These are phyloP conservation scores for Trachops cirrhosus DNA, from an alignment of 2,797 vertebrate species.

Conservation along the genomic window DNA sequence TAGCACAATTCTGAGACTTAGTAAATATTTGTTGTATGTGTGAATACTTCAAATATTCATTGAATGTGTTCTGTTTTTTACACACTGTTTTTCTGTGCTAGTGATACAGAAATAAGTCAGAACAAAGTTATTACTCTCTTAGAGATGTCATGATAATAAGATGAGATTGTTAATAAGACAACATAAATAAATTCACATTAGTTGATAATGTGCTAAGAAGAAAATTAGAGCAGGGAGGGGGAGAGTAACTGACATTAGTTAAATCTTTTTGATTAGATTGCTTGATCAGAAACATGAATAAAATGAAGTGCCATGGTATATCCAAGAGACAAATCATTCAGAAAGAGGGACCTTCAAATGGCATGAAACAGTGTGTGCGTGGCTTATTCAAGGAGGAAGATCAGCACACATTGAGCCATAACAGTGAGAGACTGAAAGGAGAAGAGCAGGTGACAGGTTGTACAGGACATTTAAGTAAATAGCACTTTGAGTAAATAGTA, in stretches of 20 bases:
- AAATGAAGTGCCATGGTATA: neutral
- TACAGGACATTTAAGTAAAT: neutral
- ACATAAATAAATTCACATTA: neutral
- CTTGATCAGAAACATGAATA: neutral
- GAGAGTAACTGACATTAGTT: neutral
- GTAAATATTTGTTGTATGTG: neutral
- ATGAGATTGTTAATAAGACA: neutral
- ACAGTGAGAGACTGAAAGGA: neutral
- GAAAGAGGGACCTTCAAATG: neutral
- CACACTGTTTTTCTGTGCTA: neutral
- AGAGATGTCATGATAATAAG: neutral
- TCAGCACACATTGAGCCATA: fast-evolving
- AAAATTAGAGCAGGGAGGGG: neutral
- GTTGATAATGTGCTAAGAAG: neutral
- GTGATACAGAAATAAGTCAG: neutral
- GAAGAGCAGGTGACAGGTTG: neutral
- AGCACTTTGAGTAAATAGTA: neutral
- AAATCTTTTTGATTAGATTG: neutral
- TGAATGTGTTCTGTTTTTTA: neutral
- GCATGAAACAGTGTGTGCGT: neutral
- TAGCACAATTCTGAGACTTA: neutral
- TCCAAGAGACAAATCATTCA: neutral
- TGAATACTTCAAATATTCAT: neutral
- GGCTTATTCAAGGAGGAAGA: neutral
- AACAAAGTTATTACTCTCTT: neutral